These are phyloP conservation scores for Fopius arisanus DNA, from an alignment of 1,140 invertebrate genomes.

Conservation along the genomic window DNA sequence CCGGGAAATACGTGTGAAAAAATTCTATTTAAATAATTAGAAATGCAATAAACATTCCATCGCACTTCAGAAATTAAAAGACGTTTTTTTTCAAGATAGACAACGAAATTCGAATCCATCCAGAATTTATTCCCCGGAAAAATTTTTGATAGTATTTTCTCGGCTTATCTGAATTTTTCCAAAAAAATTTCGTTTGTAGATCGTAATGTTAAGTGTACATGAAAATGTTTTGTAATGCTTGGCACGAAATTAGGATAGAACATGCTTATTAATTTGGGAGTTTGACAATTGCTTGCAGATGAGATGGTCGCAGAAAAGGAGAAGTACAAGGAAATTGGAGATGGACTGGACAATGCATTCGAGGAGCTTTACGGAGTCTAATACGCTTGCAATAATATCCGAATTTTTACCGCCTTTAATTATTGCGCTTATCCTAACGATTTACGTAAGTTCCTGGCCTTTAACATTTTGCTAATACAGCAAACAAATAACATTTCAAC, in stretches of 20 bases:
- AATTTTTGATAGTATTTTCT: no score
- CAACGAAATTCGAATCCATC: no score
- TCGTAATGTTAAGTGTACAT: no score
- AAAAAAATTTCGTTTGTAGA: no score
- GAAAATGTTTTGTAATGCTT: no score
- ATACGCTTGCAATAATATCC: conserved; percentile 42
- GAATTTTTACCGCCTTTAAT: conserved; percentile 39
- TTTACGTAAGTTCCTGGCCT: conserved; percentile 46
- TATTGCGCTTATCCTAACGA: conserved; percentile 50
- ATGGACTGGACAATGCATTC: conserved; percentile 98
- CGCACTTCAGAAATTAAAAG: no score
- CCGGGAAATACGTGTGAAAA: no score
- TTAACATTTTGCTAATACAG: conserved; percentile 30
- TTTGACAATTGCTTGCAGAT: conserved; percentile 76
- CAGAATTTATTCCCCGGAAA: no score
- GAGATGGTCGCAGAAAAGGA: conserved; percentile 98
- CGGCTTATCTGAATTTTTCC: no score
- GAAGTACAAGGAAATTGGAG: conserved; percentile 99
- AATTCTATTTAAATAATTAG: no score
- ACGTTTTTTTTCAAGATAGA: no score
- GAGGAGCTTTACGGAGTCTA: conserved; percentile 93
- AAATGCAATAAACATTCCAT: no score
- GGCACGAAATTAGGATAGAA: not conserved
- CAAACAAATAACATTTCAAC: not conserved
- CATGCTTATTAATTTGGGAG: not conserved